These are phyloP conservation scores for Laspeyria flexula DNA, from an alignment of 2,888 invertebrate genomes.

Conservation along the genomic window DNA sequence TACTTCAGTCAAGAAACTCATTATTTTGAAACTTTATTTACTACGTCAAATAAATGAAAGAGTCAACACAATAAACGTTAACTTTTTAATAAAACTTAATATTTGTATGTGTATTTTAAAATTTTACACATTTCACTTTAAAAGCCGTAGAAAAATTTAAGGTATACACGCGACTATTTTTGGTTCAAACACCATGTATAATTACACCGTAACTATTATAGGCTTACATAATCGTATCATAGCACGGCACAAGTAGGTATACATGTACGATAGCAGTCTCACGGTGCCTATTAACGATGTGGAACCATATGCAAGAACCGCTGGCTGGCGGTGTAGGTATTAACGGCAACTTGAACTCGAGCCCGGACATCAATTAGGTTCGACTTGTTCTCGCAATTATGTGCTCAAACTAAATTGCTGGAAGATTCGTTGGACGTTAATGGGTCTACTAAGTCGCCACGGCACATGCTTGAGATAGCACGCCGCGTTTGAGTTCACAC, in stretches of 20 bases:
- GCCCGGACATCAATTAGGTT: slow-evolving; percentile 79
- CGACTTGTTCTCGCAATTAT: slow-evolving; percentile 84
- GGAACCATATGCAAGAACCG: slow-evolving; percentile 57
- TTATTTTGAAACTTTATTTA: slow-evolving; percentile 32
- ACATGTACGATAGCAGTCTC: slow-evolving; percentile 22
- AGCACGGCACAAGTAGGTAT: slow-evolving; percentile 28
- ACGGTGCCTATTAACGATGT: slow-evolving; percentile 40
- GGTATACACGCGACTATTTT: slow-evolving; percentile 19
- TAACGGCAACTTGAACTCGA: slow-evolving; percentile 76
- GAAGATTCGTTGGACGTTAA: slow-evolving; percentile 79
- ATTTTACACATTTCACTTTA: not conserved
- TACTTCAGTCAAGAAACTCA: slow-evolving; percentile 30
- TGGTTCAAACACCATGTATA: slow-evolving; percentile 27
- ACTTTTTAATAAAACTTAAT: not conserved
- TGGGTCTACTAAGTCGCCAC: slow-evolving; percentile 67
- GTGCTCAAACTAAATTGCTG: slow-evolving; percentile 82
- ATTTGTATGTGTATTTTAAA: not conserved
- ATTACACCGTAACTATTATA: slow-evolving; percentile 31
- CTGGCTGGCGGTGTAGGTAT: slow-evolving; percentile 44
- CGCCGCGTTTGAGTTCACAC: slow-evolving; percentile 29
- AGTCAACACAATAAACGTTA: slow-evolving; percentile 16
- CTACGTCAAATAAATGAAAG: slow-evolving; percentile 28
- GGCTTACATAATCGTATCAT: slow-evolving; percentile 26
- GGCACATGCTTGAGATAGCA: slow-evolving; percentile 61
- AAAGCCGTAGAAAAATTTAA: slow-evolving; percentile 9